Conservation (phyloP, 2,888 invertebrate genomes). For the Slavum lentiscoides region DNA sequence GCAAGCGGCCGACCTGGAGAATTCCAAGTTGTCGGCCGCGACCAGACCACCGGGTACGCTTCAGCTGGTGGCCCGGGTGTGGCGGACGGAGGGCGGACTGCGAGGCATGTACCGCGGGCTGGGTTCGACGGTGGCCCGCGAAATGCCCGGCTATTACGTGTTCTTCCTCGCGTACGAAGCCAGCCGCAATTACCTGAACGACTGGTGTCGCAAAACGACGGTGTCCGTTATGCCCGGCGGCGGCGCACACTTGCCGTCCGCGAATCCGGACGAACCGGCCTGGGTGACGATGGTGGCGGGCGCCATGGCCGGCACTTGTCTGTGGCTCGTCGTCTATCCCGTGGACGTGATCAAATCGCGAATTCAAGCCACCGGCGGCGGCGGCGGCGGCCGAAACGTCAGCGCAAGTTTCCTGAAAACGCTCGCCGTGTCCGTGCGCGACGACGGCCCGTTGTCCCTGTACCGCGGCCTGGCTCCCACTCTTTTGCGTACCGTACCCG, state of each 20-base stretch:
- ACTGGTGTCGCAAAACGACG: not conserved
- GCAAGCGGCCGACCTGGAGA: conserved; percentile 62
- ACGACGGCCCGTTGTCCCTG: conserved; percentile 77
- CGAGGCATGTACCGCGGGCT: conserved; percentile 85
- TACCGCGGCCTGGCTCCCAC: conserved; percentile 95
- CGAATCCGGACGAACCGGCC: conserved; percentile 25
- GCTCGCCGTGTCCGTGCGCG: conserved; percentile 67
- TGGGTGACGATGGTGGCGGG: conserved; percentile 86
- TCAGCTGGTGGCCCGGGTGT: conserved; percentile 20
- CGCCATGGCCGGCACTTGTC: conserved; percentile 82
- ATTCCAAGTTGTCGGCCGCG: not conserved
- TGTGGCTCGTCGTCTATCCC: conserved; percentile 94
- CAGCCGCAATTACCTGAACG: not conserved
- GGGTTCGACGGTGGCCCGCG: conserved; percentile 86
- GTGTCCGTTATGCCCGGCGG: not conserved
- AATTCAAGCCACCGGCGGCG: conserved; percentile 68
- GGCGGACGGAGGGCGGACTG: conserved; percentile 63
- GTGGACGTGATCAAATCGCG: conserved; percentile 96
- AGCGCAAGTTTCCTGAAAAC: conserved; percentile 15
- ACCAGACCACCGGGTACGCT: not conserved
- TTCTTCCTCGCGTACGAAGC: conserved; percentile 97
- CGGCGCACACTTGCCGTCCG: not conserved
- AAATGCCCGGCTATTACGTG: conserved; percentile 99
- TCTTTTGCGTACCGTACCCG: conserved; percentile 89
- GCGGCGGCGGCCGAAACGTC: not conserved